Evolutionary conservation across 2,797 vertebrate species (phyloP).

Genomic region (Mus spretus): DNA sequence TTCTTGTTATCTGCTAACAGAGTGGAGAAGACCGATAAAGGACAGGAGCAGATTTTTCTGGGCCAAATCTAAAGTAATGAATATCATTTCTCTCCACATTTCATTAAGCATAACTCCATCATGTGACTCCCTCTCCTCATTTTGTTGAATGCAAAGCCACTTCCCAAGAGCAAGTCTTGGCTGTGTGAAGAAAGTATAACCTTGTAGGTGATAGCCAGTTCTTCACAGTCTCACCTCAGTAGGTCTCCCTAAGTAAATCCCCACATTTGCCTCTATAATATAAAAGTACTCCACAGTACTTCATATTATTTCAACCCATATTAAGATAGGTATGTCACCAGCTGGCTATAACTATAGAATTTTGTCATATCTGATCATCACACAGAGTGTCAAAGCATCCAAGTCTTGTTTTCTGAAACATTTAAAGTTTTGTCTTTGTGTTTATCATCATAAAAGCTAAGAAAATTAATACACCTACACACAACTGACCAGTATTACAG

Average conservation of each 20-base stretch:
- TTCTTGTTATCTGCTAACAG: not conserved
- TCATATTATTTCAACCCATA: not conserved
- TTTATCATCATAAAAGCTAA: conserved; percentile 47
- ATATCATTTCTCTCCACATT: conserved; percentile 39
- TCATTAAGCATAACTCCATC: not conserved
- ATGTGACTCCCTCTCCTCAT: not conserved
- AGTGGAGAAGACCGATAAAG: not conserved
- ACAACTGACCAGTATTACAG: conserved; percentile 34
- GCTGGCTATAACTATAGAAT: not conserved
- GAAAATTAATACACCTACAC: conserved; percentile 17
- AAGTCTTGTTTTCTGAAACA: conserved; percentile 48
- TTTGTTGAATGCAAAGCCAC: not conserved
- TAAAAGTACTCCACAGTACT: conserved; percentile 17
- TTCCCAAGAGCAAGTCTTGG: not conserved
- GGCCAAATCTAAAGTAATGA: not conserved
- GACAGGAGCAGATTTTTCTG: conserved; percentile 13
- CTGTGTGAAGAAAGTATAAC: not conserved
- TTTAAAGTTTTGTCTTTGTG: conserved; percentile 9
- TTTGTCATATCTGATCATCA: conserved; percentile 26
- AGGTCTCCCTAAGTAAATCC: conserved; percentile 24
- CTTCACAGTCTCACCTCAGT: not conserved
- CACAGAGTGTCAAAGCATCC: conserved; percentile 45
- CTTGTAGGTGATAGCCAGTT: not conserved
- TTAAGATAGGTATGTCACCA: not conserved
- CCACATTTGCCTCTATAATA: not conserved